Base-by-base conservation (phyloP, 1,140 invertebrate species). In the Gyrodactylus bullatarudis region DNA sequence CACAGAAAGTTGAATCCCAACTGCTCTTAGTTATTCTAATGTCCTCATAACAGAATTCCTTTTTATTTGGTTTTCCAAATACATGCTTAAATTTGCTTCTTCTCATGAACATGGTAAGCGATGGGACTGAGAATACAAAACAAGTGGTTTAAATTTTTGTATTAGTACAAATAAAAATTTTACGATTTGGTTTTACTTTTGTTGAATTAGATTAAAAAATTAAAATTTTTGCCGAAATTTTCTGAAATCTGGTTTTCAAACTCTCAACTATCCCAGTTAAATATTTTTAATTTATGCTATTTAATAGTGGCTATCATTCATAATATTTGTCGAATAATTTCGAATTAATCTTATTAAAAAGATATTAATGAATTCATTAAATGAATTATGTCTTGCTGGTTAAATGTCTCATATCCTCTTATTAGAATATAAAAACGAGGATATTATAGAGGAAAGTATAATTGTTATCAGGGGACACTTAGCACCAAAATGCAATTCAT, bases 41-140 rank as follows among this genome's bases (percentile, higher is more conserved):
- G 81, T 95, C 94, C 82, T 97, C 93, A 83, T 96, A 98, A 83
- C 94, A 98, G 83, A 95, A 88, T 80, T 98, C 93, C 79, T 90
- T 85, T 83, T 97, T 99, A 75, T 93, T 82, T 73, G 89, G 85
- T 78, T 92, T 89, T 76, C 93, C 95, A 83, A 93, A 98, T 77
- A 98, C 91, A 84, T 98, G 93, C 79, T 92, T 88, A 84, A 96
- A 97, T 83, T 97, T 97, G 25, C 34, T 68, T 2, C 70, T 21
- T 23, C 70, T 54, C 34, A 54, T 54, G 34, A 54, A 54, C 34
- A 54, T 54, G 34, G 8, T 54, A 16, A 54, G 8, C 34, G 8
- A 54, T 54, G 34, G n/a, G n/a, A 54, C n/a, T 8, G n/a, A 54
- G n/a, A 54, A 54, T 54, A 54, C 8, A 54, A 54, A 8, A 16